Percentiles rank a stretch among this genome's conserved stretches.
These are phyloP conservation scores for Tineola bisselliella DNA, from an alignment of 2,888 invertebrate genomes.

Conservation along the genomic window DNA sequence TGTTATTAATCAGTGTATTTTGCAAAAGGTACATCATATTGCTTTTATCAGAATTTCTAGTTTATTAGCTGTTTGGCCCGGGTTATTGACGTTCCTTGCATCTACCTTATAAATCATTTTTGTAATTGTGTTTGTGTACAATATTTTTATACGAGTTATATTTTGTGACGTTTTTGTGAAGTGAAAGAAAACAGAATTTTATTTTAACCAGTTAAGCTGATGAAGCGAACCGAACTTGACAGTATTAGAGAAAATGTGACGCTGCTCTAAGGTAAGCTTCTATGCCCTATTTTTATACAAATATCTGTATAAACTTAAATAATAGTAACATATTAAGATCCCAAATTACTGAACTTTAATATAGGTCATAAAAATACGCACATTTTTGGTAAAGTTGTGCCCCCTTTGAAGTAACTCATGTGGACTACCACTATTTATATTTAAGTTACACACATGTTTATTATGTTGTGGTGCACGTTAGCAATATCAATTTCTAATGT, in stretches of 20 bases:
- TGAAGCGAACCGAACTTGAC: slow-evolving; percentile 63
- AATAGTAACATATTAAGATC: too few species aligned
- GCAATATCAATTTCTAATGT: too few species aligned
- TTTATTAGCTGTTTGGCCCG: slow-evolving; percentile 24
- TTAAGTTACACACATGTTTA: too few species aligned
- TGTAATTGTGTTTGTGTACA: slow-evolving; percentile 46
- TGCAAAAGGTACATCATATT: background rate
- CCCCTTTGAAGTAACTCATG: too few species aligned
- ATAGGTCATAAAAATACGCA: too few species aligned
- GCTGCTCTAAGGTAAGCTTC: slow-evolving; percentile 51
- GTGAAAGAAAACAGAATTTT: slow-evolving; percentile 21
- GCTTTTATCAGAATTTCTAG: background rate
- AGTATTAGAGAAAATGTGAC: slow-evolving; percentile 56
- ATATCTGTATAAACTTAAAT: too few species aligned
- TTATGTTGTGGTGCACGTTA: too few species aligned
- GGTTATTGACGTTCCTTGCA: slow-evolving; percentile 58
- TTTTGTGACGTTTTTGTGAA: slow-evolving; percentile 20
- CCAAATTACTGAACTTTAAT: too few species aligned
- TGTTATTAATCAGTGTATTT: background rate
- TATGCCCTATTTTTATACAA: slow-evolving; percentile 20
- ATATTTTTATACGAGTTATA: slow-evolving; percentile 22
- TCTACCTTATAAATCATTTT: slow-evolving; percentile 34
- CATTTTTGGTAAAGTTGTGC: too few species aligned
- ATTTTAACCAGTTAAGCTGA: slow-evolving; percentile 17
- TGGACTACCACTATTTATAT: too few species aligned